Base-by-base conservation (phyloP, 2,113 vertebrate species). In the Tragelaphus scriptus region DNA sequence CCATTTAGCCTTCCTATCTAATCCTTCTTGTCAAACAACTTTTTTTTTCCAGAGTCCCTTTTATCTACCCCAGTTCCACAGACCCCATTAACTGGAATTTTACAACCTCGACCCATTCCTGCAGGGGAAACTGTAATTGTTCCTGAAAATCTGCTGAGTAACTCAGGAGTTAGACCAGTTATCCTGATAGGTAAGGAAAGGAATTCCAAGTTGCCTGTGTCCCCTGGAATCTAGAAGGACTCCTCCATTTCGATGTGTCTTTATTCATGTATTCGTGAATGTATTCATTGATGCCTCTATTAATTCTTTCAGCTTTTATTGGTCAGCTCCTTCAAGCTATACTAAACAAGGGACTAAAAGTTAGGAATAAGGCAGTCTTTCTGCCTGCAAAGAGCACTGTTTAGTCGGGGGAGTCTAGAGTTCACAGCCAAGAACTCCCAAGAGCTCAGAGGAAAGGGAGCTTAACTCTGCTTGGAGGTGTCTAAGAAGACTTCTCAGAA, bases 71-170 rank as follows among this genome's bases (percentile, higher is more conserved):
- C 99, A 90, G 98, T 99, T 98, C 99, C 99, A 98, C 99, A 99
- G 98, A 98, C 99, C 25, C 98, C 99, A 59, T 98, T 99, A 89
- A 98, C 99, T 97, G 99, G 99, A 94, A 99, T 99, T 99, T 99
- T 99, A 98, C 99, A 99, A 98, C 99, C 99, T 84, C 99, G 99
- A 77, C 99, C 99, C 58, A 98, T 99, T 98, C 99, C 99, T 85
- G 99, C 99, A 59, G 99, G 99, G 98, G 99, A 99, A 98, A 99
- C 99, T 14, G 99, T 99, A 98, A 99, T 99, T 97, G 99, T 99
- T 96, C 99, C 99, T 53, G 99, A 99, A 99, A 99, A 99, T 98
- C 99, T 99, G 98, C 99, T 99, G 97, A 99, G 98, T 99, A 99
- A 99, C 95, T 99, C 99, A 0, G 99, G 99, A 98, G 98, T 99